Evolutionary conservation across 2,797 vertebrate genomes (phyloP), one percentile per base, ranked within the genome.

Genomic region (Parotocinclus haroldoi): DNA sequence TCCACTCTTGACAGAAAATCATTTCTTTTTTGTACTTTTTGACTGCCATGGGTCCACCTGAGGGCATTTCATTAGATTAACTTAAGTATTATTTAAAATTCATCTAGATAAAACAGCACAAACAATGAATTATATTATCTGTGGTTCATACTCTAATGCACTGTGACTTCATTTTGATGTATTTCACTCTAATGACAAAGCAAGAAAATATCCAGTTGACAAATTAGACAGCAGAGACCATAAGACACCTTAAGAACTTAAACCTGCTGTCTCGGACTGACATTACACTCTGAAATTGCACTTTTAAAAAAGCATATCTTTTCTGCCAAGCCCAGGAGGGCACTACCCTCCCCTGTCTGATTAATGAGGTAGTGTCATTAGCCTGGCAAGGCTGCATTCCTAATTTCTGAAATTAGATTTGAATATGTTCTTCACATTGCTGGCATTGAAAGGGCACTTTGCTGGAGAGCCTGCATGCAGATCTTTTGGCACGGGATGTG

Each of bases 321-420:
- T 54, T 14, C 16, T 65, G 62, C 69, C 69, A 71, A 59, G 55
- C 56, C 7, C 55, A 46, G 18, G 62, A 59, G 61, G 46, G n/a
- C 13, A 7, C 46, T 12, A 42, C 14, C 53, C 46, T 57, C 60
- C 50, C 17, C n/a, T 17, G 10, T 45, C 61, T 59, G 56, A 58
- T 61, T 65, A 71, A 71, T 71, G 55, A 71, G 51, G 56, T 40
- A 54, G 39, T 53, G 69, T 71, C 62, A 65, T 58, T 71, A 59
- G 40, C 69, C 65, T 71, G 69, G 69, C 69, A 71, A 40, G 69
- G 44, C 9, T 48, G 37, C 19, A 59, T 59, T 40, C 51, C 62
- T 65, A 65, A 71, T 71, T 71, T 60, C 62, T 27, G 62, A 71
- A 71, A 71, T 71, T 58, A 53, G 50, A 71, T 71, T 71, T 65